Base-by-base conservation (phyloP, 2,113 vertebrate species). In the Leptosomus discolor region DNA sequence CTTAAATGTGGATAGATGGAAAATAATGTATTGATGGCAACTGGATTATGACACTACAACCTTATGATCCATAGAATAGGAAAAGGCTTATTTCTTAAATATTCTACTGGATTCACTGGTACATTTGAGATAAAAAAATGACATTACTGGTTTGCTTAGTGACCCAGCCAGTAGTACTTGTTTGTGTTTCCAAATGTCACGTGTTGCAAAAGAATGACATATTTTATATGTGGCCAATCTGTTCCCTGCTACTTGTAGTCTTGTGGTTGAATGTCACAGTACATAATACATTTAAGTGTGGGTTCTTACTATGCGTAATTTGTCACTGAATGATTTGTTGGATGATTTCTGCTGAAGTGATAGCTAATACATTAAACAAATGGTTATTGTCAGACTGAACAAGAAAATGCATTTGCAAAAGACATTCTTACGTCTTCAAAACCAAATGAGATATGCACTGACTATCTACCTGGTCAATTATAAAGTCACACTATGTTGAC, bases 71-170 rank as follows among this genome's bases (percentile, higher is more conserved):
- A 18, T 23, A 36, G 41, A 67, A 79, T 69, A 54, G 1, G 6
- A 41, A 71, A 71, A 60, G 60, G 21, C 5, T 29, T 26, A 41
- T 63, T 88, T 71, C 68, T 63, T 67, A 73, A 83, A 51, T 84
- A 88, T 84, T 79, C 3, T 81, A 32, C 39, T 15, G 12, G 34
- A 58, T n/a, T 56, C 23, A 24, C 22, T 43, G 53, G 20, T 24
- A 23, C 11, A 60, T 89, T 76, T 58, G 71, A n/a, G 71, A 51
- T 30, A 68, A 90, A 92, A 93, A 92, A 88, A 58, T 68, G 11
- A 50, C 22, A 10, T 41, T 70, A 12, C 23, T 61, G 13, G 51
- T 68, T 79, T 56, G 8, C 34, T 67, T 10, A 43, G 34, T 32
- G 32, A 45, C 45, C 46, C 6, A 67, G 41, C 2, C 30, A 54